Base-by-base conservation (phyloP, 2,888 invertebrate genomes). In the Amphipyra berbera region DNA sequence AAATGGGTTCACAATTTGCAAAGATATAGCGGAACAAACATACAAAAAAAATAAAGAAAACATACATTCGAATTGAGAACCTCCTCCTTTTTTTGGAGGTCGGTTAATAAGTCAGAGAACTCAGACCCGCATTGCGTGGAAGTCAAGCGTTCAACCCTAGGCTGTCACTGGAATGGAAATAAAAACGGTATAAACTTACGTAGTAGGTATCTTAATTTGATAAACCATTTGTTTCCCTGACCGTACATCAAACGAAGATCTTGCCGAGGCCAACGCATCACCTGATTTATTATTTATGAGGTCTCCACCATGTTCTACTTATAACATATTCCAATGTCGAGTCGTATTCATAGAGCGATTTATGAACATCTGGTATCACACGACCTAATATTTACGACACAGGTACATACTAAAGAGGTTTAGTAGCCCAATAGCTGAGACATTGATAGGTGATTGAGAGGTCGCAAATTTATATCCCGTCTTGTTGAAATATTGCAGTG, bases 231-330 rank as follows among this genome's bases (percentile, higher is more conserved):
- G n/a, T n/a, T n/a, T n/a, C n/a, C n/a, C n/a, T n/a, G n/a, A n/a
- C n/a, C n/a, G 15, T 30, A 47, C 40, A 45, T 52, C 55, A 44
- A 38, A 13, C 41, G 14, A 7, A 15, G 15, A 70, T 50, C 6
- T n/a, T 5, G 6, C 41, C 42, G 53, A 72, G 68, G 73, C 56
- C 54, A 57, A 44, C 56, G 12, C 46, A 62, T 61, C 46, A 53
- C 6, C 64, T 68, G 58, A 73, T 68, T 63, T 60, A 37, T 68
- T 72, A 72, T 72, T 72, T 72, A 72, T 72, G 59, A 73, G 71
- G n/a, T 73, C 68, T 54, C 57, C 71, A 45, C 55, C 52, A 53
- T 60, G 68, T 49, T 68, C 68, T n/a, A 73, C 68, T 68, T 73
- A 60, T 54, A 64, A 55, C 41, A 41, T 68, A 73, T 73, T 73